These are phyloP conservation scores for Lasioglossum figueresi DNA, from an alignment of 2,888 invertebrate species.

Conservation along the genomic window DNA sequence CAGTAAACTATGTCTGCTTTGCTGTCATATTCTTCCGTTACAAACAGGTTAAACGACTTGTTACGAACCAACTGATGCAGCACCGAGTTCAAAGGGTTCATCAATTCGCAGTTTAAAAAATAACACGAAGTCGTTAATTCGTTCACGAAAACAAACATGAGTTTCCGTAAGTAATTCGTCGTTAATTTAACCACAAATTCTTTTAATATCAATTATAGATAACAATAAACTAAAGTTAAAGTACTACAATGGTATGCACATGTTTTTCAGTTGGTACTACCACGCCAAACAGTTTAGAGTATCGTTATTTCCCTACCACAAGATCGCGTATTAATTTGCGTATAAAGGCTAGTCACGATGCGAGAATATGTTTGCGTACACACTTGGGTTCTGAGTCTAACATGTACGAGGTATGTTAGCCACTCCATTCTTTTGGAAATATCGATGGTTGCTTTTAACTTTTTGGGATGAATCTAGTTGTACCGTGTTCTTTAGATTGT, in stretches of 20 bases:
- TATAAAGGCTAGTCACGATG: slow-evolving; percentile 73
- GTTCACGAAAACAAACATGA: slow-evolving; percentile 18
- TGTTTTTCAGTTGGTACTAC: slow-evolving; percentile 68
- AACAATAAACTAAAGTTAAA: neutral
- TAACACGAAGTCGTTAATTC: neutral
- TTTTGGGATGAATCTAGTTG: neutral
- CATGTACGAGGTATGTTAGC: slow-evolving; percentile 71
- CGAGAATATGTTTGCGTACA: slow-evolving; percentile 75
- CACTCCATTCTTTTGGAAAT: neutral
- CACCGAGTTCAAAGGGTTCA: neutral
- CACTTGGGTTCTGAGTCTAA: slow-evolving; percentile 74
- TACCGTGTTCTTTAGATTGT: slow-evolving; percentile 64
- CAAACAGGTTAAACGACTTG: neutral
- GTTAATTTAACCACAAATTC: neutral
- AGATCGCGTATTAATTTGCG: slow-evolving; percentile 66
- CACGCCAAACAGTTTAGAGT: slow-evolving; percentile 72
- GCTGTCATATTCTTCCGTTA: neutral
- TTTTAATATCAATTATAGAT: neutral
- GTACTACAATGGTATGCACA: neutral
- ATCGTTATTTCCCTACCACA: slow-evolving; percentile 74
- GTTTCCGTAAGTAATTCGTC: slow-evolving; percentile 30
- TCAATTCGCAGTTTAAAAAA: neutral
- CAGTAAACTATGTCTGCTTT: neutral
- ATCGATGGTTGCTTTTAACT: neutral
- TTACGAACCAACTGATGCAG: neutral